Evolutionary conservation across 2,113 vertebrate species (phyloP), one percentile per base, ranked within the genome.

Genomic region (Thalassarche chlororhynchos): DNA sequence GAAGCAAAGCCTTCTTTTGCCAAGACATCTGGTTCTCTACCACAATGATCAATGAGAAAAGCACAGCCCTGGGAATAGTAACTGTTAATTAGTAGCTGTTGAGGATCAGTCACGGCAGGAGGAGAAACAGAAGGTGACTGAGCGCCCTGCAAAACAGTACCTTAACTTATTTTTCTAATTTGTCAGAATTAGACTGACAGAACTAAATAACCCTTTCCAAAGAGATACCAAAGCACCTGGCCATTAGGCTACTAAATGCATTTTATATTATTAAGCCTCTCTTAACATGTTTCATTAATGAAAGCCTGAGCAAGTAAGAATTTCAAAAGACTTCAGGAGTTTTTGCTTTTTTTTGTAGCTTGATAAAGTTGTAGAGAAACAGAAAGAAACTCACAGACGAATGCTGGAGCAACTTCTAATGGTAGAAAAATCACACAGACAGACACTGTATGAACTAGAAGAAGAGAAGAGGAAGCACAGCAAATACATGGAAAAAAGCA

Each of bases 391-490:
- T 28, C 98, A 98, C 64, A 97, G 95, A 97, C 92, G 95, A 88
- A 99, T 99, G 98, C 85, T 98, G 90, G 97, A 99, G 79, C 98
- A 99, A 96, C 98, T 99, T 95, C 91, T 98, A 90, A 98, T 98
- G 97, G 98, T 97, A 93, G 98, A 99, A 97, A 98, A 97, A 91
- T 98, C 98, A 62, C 99, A 99, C 66, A 98, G 96, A 76, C 95
- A 98, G 87, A 97, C 98, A 52, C 89, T 99, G 51, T 25, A 95
- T 38, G 98, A 98, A 85, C 96, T 99, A 76, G 98, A 99, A 68
- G 98, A 99, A 76, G 99, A 99, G 92, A 98, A 99, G 95, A 98
- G 94, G 95, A 99, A 98, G 91, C 98, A 99, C 86, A 96, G 90
- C 80, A 98, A 98, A 87, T 99, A 99, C 18, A 97, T 98, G 98